Evolutionary conservation across 1,140 invertebrate species (phyloP).

Genomic region (Bombus picipes): DNA sequence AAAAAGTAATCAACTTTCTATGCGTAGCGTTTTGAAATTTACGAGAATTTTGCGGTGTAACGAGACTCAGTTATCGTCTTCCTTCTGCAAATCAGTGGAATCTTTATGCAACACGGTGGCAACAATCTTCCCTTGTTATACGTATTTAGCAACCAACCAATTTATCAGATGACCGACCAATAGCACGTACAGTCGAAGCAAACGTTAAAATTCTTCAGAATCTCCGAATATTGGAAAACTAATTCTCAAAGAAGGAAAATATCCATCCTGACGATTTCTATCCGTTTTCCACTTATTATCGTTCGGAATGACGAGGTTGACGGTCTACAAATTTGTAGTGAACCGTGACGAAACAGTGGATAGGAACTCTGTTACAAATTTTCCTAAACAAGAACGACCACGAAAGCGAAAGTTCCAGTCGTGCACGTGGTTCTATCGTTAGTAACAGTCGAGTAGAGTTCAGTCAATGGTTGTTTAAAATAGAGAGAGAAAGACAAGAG

Average conservation of each 20-base stretch:
- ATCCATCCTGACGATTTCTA: background rate
- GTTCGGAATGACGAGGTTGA: background rate
- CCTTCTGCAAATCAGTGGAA: background rate
- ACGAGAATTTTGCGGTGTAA: background rate
- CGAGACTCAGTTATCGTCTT: background rate
- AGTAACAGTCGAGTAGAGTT: constrained; percentile 76
- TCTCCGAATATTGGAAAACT: background rate
- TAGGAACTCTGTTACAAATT: constrained; percentile 32
- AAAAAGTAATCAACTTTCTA: background rate
- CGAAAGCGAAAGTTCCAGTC: constrained; percentile 60
- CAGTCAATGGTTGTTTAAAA: constrained; percentile 78
- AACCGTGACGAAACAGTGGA: constrained; percentile 4
- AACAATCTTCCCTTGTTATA: background rate
- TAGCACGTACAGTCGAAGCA: no score
- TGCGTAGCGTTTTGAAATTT: background rate
- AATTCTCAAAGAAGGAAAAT: background rate
- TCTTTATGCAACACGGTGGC: no score
- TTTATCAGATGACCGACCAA: no score
- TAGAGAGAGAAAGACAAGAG: constrained; percentile 62
- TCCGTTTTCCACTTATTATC: background rate
- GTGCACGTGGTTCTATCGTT: constrained; percentile 70
- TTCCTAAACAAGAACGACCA: constrained; percentile 25
- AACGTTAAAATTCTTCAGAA: no score
- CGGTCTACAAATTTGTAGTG: no score
- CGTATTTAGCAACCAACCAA: no score